A percentile compares a stretch with the other conserved stretches of the same genome.
phyloP scores from a whole-genome alignment of 2,888 invertebrate genomes.

The Alloscopus bannaensis region DNA sequence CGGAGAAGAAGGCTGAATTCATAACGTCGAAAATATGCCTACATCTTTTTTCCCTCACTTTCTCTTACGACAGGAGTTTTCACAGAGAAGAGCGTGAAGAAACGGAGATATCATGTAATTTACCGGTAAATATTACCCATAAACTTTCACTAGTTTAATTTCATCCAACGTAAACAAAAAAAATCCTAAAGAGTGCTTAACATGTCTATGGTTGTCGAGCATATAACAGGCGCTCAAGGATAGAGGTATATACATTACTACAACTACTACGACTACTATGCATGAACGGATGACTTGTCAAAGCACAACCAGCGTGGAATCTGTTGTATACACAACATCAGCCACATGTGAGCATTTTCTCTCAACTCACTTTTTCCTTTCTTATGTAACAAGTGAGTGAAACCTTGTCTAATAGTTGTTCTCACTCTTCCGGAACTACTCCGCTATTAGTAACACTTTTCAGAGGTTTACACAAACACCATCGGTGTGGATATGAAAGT shows the following conservation, averaged over 20 bases:
- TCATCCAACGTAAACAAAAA: slow-evolving; percentile 46
- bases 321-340: no score
- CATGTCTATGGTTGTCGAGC: no score
- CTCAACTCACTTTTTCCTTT: no score
- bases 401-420: no score
- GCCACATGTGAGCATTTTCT: no score
- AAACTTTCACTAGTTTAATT: slow-evolving; percentile 66
- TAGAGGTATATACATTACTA: no score
- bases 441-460: slow-evolving; percentile 8
- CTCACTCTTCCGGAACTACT: slow-evolving; percentile 13
- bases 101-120: slow-evolving; percentile 63
- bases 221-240: no score
- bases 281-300: slow-evolving; percentile 21
- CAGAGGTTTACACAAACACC: neutral
- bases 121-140: slow-evolving; percentile 66
- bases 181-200: no score
- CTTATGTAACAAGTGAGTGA: no score
- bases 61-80: neutral
- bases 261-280: no score
- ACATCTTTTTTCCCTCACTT: slow-evolving; percentile 2
- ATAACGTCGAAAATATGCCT: neutral
- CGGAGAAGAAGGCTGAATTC: slow-evolving; percentile 35
- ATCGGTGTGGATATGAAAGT: no score
- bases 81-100: neutral
- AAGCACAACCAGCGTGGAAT: neutral